Percentiles rank a stretch among this genome's conserved stretches.
Conservation (phyloP, 2,797 vertebrate genomes). For the Hozukius guyotensis region DNA sequence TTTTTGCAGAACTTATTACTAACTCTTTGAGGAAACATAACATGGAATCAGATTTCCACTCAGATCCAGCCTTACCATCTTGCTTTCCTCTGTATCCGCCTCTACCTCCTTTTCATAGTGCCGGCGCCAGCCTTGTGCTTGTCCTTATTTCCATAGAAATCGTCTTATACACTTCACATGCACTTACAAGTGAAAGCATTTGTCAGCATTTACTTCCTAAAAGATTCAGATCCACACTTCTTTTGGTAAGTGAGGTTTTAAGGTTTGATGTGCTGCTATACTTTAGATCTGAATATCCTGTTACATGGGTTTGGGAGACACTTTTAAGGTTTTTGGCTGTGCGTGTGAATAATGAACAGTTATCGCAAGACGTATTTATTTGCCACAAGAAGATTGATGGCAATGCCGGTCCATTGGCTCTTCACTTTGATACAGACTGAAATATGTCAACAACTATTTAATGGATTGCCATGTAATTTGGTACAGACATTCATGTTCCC, state of each 20-base stretch:
- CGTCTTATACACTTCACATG: background rate
- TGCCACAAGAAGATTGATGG: background rate
- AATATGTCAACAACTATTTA: background rate
- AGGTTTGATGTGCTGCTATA: background rate
- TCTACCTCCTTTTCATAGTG: background rate
- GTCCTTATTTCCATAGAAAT: conserved; percentile 6
- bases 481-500: background rate
- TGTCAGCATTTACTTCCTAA: background rate
- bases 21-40: conserved; percentile 8
- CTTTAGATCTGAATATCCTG: background rate
- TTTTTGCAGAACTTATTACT: conserved; percentile 9
- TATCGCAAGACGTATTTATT: background rate
- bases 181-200: conserved; percentile 1
- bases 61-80: background rate
- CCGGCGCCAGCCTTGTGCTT: background rate
- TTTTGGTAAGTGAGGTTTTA: background rate
- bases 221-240: background rate
- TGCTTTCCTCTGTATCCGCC: background rate
- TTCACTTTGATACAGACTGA: background rate
- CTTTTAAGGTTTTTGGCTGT: background rate
- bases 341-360: background rate
- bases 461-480: background rate
- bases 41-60: conserved; percentile 6
- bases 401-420: background rate
- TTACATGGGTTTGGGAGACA: background rate